Evolutionary conservation across 2,888 invertebrate species (phyloP).

Genomic region (Nephrotoma guestfalica): DNA sequence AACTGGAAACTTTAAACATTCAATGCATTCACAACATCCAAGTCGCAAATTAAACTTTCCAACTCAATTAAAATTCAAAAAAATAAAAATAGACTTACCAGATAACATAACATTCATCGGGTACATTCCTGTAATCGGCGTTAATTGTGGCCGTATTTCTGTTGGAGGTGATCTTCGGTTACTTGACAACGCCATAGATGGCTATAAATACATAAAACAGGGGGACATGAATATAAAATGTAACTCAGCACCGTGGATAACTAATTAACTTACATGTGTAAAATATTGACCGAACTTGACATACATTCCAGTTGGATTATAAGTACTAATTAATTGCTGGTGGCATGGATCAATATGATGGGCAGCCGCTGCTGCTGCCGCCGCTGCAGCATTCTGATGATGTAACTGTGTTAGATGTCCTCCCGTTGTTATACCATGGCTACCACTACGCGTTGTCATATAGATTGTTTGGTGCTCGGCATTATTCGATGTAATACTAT

Average conservation of each 20-base stretch:
- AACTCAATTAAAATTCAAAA: too few species aligned
- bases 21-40: too few species aligned
- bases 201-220: conserved; percentile 18
- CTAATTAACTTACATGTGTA: conserved; percentile 26
- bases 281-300: conserved; percentile 33
- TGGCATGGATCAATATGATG: conserved; percentile 23
- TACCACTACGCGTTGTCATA: conserved; percentile 15
- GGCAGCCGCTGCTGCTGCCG: conserved; percentile 16
- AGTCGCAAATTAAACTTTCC: too few species aligned
- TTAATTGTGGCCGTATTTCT: conserved; percentile 28
- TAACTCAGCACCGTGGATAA: background rate
- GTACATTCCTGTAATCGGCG: conserved; percentile 31
- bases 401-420: conserved; percentile 29
- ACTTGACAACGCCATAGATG: conserved; percentile 29
- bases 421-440: conserved; percentile 21
- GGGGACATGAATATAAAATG: background rate
- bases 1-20: too few species aligned
- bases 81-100: conserved; percentile 18
- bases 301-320: conserved; percentile 36
- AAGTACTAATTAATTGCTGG: conserved; percentile 35
- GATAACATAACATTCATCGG: conserved; percentile 33
- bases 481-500: conserved; percentile 23
- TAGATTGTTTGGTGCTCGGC: background rate
- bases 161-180: conserved; percentile 31
- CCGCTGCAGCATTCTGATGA: conserved; percentile 11